Evolutionary conservation across 2,888 invertebrate genomes (phyloP).

Genomic region (Troides helena): DNA sequence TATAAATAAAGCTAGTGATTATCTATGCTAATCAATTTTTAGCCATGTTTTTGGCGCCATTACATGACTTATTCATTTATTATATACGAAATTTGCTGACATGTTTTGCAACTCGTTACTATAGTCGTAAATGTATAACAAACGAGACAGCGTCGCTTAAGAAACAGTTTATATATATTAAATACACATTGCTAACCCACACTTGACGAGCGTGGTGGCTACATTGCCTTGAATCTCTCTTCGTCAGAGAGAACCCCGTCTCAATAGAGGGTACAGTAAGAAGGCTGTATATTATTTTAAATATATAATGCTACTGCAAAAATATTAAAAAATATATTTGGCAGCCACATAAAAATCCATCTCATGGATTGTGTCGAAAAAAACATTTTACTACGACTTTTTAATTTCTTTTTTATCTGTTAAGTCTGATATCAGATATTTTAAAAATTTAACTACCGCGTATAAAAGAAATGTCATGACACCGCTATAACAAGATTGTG

Average conservation of each 20-base stretch:
- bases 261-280: too few relatives aligned
- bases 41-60: conserved; percentile 13
- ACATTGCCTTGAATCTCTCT: too few relatives aligned
- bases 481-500: background rate
- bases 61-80: conserved; percentile 9
- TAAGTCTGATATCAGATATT: conserved; percentile 16
- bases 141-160: conserved; percentile 13
- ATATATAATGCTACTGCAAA: conserved; percentile 8
- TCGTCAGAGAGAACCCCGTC: too few relatives aligned
- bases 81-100: background rate
- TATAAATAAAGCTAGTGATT: background rate
- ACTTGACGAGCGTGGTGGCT: too few relatives aligned
- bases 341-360: conserved; percentile 25
- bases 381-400: conserved; percentile 17
- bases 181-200: background rate
- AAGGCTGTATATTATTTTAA: background rate
- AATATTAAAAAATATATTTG: conserved; percentile 24
- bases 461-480: conserved; percentile 19
- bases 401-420: conserved; percentile 27
- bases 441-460: conserved; percentile 9
- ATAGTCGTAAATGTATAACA: background rate
- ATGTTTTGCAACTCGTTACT: background rate
- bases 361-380: conserved; percentile 19
- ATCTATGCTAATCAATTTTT: conserved; percentile 1
- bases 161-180: conserved; percentile 3